Evolutionary conservation across 2,888 invertebrate species (phyloP).

Genomic region (Scaptodrosophila latifasciaeformis): DNA sequence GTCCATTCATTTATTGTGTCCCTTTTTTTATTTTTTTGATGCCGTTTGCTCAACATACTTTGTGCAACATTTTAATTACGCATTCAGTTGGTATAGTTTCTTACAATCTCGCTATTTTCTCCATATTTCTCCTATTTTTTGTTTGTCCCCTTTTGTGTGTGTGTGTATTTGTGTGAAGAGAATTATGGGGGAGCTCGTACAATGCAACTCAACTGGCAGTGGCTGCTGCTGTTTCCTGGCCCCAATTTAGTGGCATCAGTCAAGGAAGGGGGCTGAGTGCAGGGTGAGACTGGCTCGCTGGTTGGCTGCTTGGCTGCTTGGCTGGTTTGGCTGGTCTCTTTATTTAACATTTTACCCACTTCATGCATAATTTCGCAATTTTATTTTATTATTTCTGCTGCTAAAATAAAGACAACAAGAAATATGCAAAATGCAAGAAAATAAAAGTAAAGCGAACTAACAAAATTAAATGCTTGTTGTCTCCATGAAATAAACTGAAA

Average conservation of each 20-base stretch:
- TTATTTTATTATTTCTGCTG: constrained; percentile 18
- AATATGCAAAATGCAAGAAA: constrained; percentile 24
- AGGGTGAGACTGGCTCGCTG: constrained; percentile 3
- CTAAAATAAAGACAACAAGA: constrained; percentile 22
- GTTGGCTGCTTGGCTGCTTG: constrained; percentile 23
- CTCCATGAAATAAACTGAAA: not conserved
- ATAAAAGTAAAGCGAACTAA: too few relatives aligned
- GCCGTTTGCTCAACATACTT: constrained; percentile 9
- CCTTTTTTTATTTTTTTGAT: constrained; percentile 13
- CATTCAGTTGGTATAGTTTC: constrained; percentile 35
- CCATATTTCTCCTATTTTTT: too few relatives aligned
- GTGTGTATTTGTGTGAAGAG: too few relatives aligned
- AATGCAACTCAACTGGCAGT: not conserved
- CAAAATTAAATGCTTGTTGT: not conserved
- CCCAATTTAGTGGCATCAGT: not conserved
- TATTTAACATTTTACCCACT: constrained; percentile 29
- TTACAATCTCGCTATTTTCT: too few relatives aligned
- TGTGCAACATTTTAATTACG: constrained; percentile 44
- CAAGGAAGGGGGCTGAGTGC: not conserved
- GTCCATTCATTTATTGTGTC: constrained; percentile 20
- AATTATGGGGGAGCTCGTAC: constrained; percentile 27
- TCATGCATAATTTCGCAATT: constrained; percentile 37
- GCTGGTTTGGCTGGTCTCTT: constrained; percentile 6
- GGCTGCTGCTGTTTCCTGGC: not conserved
- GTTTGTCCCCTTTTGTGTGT: too few relatives aligned